phyloP scores from a whole-genome alignment of 2,888 invertebrate species.

The Matsumyia berberina region DNA sequence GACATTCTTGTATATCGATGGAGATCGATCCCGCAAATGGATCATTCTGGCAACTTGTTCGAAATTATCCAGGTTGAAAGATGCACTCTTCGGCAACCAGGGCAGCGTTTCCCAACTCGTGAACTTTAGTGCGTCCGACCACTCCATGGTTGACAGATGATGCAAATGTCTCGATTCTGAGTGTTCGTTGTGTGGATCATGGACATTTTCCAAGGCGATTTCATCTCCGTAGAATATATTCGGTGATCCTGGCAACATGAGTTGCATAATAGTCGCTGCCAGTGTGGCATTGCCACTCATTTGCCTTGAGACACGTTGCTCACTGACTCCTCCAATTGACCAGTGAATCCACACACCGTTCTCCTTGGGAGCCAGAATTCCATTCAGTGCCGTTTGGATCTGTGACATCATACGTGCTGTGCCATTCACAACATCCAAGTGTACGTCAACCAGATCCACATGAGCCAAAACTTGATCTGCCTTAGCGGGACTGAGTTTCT shows the following conservation, averaged over 20 bases:
- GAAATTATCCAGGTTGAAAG: constrained; percentile 85
- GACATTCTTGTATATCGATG: constrained; percentile 90
- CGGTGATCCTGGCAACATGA: constrained; percentile 93
- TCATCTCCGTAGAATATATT: constrained; percentile 97
- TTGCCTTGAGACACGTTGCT: constrained; percentile 86
- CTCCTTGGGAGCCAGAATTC: constrained; percentile 86
- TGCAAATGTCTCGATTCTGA: constrained; percentile 87
- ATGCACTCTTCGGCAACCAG: constrained; percentile 87
- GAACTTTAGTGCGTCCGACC: constrained; percentile 85
- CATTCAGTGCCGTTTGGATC: constrained; percentile 86
- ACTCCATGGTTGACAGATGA: constrained; percentile 90
- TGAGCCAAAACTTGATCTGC: constrained; percentile 87
- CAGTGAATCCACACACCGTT: constrained; percentile 92
- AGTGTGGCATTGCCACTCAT: constrained; percentile 87
- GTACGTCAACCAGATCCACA: constrained; percentile 90
- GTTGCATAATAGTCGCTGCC: constrained; percentile 89
- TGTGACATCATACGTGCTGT: constrained; percentile 86
- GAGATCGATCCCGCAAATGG: constrained; percentile 86
- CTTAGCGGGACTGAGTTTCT: constrained; percentile 84
- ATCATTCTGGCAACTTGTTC: constrained; percentile 87
- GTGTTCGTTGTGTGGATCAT: constrained; percentile 86
- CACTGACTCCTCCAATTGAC: constrained; percentile 88
- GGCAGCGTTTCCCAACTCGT: constrained; percentile 85
- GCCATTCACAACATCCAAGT: constrained; percentile 87
- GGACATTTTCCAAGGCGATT: constrained; percentile 88